A percentile compares a stretch with the other conserved stretches of the same genome.
Conservation (phyloP, 2,888 invertebrate genomes). For the Chymomyza fuscimana region DNA sequence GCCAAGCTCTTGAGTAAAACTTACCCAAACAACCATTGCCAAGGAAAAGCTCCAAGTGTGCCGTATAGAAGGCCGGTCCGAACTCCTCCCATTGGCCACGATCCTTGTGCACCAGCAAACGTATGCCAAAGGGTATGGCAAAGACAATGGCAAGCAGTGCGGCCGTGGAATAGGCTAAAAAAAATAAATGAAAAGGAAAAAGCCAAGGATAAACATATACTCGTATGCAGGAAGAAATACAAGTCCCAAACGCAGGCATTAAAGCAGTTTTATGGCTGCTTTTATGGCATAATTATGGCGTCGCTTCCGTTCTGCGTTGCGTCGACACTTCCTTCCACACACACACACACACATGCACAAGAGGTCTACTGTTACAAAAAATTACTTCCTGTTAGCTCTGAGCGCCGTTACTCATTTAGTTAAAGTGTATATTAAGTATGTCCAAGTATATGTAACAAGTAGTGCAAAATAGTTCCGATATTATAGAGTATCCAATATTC, state of each 20-base stretch:
- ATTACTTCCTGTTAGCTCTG: not conserved
- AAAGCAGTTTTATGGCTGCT: constrained; percentile 53
- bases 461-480: too few relatives aligned
- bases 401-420: too few relatives aligned
- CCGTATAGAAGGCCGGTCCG: constrained; percentile 85
- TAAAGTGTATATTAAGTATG: too few relatives aligned
- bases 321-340: constrained; percentile 41
- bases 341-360: constrained; percentile 8
- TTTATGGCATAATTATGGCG: constrained; percentile 69
- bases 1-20: constrained; percentile 23
- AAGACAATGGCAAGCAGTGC: constrained; percentile 87
- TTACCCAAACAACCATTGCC: constrained; percentile 86
- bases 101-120: constrained; percentile 85
- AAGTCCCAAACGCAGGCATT: constrained; percentile 31
- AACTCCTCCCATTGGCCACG: constrained; percentile 84
- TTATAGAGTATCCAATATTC: too few relatives aligned
- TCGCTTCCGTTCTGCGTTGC: constrained; percentile 36
- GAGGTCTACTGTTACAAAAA: not conserved
- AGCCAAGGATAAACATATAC: not conserved
- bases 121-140: constrained; percentile 85
- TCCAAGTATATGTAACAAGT: too few relatives aligned
- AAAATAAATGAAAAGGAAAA: not conserved
- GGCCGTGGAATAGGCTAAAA: constrained; percentile 87
- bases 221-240: constrained; percentile 26
- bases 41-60: constrained; percentile 85